phyloP scores from a whole-genome alignment of 2,113 vertebrate genomes.

The Pelecanoides urinatrix region DNA sequence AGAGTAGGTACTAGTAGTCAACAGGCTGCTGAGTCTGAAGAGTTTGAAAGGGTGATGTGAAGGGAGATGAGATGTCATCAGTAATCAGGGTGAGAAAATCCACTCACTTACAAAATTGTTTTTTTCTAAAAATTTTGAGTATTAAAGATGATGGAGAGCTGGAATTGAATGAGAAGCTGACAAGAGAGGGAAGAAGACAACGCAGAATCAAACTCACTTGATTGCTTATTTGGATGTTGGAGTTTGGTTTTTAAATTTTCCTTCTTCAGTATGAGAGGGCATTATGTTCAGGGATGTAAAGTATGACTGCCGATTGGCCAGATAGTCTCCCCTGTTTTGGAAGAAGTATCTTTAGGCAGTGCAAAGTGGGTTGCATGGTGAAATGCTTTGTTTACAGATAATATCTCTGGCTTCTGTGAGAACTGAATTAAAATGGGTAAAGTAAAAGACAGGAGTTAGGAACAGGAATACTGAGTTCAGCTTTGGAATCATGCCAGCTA shows the following conservation, averaged over 20 bases:
- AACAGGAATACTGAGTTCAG: background rate
- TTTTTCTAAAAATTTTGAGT: rapidly evolving
- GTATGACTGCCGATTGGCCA: background rate
- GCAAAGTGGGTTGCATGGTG: background rate
- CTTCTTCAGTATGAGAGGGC: background rate
- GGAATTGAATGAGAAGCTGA: background rate
- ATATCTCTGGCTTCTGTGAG: background rate
- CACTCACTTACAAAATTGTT: background rate
- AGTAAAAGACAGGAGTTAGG: background rate
- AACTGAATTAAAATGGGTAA: slow-evolving; percentile 23
- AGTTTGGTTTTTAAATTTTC: background rate
- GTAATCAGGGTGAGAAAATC: background rate
- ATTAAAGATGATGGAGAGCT: background rate
- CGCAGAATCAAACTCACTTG: background rate
- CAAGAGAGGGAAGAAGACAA: background rate
- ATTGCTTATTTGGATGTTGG: background rate
- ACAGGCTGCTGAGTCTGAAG: background rate
- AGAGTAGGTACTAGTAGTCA: background rate
- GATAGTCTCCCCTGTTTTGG: background rate
- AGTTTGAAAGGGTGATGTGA: background rate
- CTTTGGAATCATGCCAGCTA: slow-evolving; percentile 1
- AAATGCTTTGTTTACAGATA: background rate
- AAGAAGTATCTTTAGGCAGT: background rate
- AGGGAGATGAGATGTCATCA: background rate
- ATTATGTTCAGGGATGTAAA: background rate